These are phyloP conservation scores for Falco berigora DNA, from an alignment of 2,797 vertebrate genomes.

Conservation along the genomic window DNA sequence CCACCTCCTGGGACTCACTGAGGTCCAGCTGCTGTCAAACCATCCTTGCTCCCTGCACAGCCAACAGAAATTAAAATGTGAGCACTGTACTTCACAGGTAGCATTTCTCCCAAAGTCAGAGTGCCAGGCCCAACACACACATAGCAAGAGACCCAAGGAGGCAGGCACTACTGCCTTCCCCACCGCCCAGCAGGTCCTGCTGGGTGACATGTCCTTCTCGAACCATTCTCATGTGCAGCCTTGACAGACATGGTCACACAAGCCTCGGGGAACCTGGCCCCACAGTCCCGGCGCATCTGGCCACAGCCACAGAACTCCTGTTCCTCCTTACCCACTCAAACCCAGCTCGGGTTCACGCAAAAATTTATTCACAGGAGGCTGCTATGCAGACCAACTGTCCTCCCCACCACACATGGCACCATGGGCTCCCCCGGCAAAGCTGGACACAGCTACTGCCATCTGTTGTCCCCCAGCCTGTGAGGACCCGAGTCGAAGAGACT, in stretches of 20 bases:
- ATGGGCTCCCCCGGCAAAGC: not conserved
- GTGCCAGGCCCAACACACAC: not conserved
- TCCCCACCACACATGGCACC: not conserved
- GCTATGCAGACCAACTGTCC: not conserved
- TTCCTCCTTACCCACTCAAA: not conserved
- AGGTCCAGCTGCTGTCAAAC: not conserved
- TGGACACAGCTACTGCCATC: not conserved
- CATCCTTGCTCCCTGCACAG: not conserved
- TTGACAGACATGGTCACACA: not conserved
- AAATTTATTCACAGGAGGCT: not conserved
- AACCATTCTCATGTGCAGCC: not conserved
- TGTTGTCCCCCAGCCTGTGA: not conserved
- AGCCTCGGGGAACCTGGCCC: not conserved
- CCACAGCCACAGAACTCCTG: not conserved
- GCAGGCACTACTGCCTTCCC: not conserved
- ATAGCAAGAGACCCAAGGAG: not conserved
- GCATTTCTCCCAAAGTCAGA: fast-evolving
- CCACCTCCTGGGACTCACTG: not conserved
- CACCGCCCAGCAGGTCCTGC: not conserved
- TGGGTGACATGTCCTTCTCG: not conserved
- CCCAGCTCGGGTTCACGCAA: not conserved
- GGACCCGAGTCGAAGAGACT: not conserved
- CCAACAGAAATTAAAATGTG: not conserved
- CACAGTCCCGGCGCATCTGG: not conserved
- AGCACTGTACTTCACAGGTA: not conserved